A percentile compares a stretch with the other conserved stretches of the same genome.
Evolutionary conservation across 2,888 invertebrate species (phyloP).

Genomic region (Caenorhabditis zanzibari): DNA sequence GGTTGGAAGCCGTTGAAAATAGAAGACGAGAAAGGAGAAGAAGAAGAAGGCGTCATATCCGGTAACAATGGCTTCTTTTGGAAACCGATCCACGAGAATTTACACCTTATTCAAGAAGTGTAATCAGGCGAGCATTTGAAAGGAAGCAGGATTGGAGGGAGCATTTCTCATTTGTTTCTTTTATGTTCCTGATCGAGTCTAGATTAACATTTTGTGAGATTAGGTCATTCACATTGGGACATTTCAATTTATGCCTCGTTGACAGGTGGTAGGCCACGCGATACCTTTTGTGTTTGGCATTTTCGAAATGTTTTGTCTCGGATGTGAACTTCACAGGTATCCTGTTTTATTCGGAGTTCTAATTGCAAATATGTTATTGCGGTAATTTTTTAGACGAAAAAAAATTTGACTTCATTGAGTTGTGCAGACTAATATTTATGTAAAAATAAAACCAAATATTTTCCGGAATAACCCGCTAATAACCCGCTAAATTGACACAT

Average conservation of each 20-base stretch:
- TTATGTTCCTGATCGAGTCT: background rate
- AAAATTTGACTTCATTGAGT: background rate
- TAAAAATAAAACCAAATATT: background rate
- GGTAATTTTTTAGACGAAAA: too few relatives aligned
- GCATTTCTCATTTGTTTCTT: background rate
- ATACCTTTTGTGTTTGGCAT: too few relatives aligned
- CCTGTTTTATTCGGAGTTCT: too few relatives aligned
- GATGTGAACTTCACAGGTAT: too few relatives aligned
- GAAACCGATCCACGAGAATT: constrained; percentile 27
- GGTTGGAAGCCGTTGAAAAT: constrained; percentile 2
- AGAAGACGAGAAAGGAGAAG: background rate
- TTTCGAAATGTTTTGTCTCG: too few relatives aligned
- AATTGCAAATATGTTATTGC: too few relatives aligned
- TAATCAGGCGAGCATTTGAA: constrained; percentile 30
- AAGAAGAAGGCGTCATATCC: constrained; percentile 29
- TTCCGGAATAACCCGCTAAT: background rate
- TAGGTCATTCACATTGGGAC: too few relatives aligned
- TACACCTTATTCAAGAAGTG: constrained; percentile 18
- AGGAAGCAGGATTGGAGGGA: background rate
- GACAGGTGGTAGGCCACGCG: too few relatives aligned
- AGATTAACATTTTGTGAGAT: background rate
- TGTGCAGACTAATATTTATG: background rate
- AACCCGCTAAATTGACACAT: background rate
- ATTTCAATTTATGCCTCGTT: too few relatives aligned
- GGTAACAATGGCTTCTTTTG: constrained; percentile 45